These are phyloP conservation scores for Physeter macrocephalus DNA, from an alignment of 2,113 vertebrate genomes.

Conservation along the genomic window DNA sequence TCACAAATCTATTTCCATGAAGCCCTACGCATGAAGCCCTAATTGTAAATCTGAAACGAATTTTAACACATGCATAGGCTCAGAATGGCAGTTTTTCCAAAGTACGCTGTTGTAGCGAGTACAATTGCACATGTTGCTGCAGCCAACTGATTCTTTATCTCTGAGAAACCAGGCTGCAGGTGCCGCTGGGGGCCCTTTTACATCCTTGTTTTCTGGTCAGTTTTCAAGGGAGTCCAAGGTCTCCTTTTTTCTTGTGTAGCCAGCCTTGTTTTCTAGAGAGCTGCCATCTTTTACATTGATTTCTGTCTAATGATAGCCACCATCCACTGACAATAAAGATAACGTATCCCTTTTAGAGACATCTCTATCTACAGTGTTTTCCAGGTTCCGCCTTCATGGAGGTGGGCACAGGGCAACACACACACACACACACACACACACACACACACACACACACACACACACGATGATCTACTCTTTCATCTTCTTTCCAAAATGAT, in stretches of 20 bases:
- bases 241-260: not conserved
- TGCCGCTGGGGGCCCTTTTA: not conserved
- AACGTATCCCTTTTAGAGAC: not conserved
- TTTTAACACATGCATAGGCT: not conserved
- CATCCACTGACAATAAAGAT: not conserved
- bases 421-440: not conserved
- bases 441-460: not conserved
- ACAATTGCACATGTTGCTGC: not conserved
- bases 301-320: not conserved
- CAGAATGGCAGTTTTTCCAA: not conserved
- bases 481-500: not conserved
- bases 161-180: not conserved
- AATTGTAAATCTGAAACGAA: not conserved
- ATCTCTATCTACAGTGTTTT: not conserved
- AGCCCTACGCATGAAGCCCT: not conserved
- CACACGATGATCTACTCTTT: rapidly evolving
- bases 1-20: not conserved
- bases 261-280: not conserved
- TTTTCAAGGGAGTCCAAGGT: not conserved
- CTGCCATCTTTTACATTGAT: not conserved
- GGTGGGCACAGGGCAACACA: not conserved
- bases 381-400: not conserved
- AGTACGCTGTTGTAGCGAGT: not conserved
- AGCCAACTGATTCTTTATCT: not conserved
- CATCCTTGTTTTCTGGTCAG: not conserved